Conservation (phyloP, 2,888 invertebrate genomes). For the Macrophya alboannulata region DNA sequence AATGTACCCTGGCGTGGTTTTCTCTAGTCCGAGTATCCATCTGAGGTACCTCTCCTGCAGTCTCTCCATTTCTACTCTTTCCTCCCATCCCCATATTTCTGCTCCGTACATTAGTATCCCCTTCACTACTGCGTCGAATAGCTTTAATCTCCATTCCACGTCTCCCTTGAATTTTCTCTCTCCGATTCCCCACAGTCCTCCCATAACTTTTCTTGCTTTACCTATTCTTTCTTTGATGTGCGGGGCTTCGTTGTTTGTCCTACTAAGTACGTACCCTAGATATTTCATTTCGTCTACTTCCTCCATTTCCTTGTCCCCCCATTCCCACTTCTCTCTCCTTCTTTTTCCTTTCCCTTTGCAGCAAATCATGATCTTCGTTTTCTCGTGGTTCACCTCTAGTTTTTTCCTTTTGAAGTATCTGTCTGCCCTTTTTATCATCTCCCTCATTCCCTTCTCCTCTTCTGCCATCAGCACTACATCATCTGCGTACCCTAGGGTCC, state of each 20-base stretch:
- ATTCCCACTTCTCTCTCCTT: constrained; percentile 36
- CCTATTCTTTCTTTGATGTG: constrained; percentile 35
- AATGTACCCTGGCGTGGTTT: constrained; percentile 45
- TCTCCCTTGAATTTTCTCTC: constrained; percentile 51
- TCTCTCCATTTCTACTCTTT: constrained; percentile 33
- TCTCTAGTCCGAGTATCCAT: constrained; percentile 56
- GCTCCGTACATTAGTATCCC: constrained; percentile 53
- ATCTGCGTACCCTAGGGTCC: constrained; percentile 58
- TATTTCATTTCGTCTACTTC: constrained; percentile 57
- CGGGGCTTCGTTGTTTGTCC: background rate
- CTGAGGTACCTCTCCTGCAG: constrained; percentile 48
- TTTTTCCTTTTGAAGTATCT: constrained; percentile 52
- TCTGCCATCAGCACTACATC: constrained; percentile 57
- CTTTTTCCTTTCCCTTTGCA: constrained; percentile 47
- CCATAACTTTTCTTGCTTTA: constrained; percentile 55
- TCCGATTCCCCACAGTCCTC: constrained; percentile 49
- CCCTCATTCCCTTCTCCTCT: constrained; percentile 45
- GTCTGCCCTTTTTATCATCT: constrained; percentile 35
- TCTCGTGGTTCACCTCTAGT: constrained; percentile 45
- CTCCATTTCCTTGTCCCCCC: constrained; percentile 45
- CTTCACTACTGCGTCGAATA: constrained; percentile 49
- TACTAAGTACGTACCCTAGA: constrained; percentile 49
- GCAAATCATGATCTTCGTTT: constrained; percentile 56
- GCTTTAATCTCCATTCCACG: constrained; percentile 22
- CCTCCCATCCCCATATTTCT: constrained; percentile 54